These are phyloP conservation scores for Talpa occidentalis DNA, from an alignment of 2,113 vertebrate genomes.

Conservation along the genomic window DNA sequence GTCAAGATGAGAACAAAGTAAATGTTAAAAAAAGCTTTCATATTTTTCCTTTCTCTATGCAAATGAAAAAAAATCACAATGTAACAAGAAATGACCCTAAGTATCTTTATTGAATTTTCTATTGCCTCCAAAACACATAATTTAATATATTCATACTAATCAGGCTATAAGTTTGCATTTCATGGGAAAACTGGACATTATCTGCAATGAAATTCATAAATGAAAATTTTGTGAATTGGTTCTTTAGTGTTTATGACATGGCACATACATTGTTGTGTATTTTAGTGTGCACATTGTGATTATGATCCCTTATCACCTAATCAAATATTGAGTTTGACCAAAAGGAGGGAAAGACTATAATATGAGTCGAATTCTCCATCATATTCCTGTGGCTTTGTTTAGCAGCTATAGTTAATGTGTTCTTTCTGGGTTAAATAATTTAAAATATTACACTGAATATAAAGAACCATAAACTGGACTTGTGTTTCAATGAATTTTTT, in stretches of 20 bases:
- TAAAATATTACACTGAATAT: not conserved
- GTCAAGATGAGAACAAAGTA: not conserved
- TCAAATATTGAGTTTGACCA: not conserved
- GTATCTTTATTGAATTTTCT: not conserved
- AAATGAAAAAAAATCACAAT: not conserved
- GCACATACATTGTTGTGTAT: fast-evolving
- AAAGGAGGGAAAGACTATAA: not conserved
- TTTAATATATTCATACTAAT: not conserved
- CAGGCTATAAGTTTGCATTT: not conserved
- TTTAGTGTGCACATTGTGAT: too few species aligned
- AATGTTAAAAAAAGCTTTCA: not conserved
- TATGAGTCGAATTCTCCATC: not conserved
- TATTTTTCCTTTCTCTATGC: not conserved
- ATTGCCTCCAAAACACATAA: not conserved
- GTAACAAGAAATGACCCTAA: not conserved
- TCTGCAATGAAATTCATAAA: not conserved
- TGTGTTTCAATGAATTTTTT: not conserved
- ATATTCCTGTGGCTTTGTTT: not conserved
- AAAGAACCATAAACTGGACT: not conserved
- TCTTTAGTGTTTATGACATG: not conserved
- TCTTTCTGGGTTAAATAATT: not conserved
- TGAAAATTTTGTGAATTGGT: not conserved
- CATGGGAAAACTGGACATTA: not conserved
- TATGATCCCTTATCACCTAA: too few species aligned
- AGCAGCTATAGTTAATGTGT: not conserved